Percentiles rank a stretch among this genome's conserved stretches.
Evolutionary conservation across 1,140 invertebrate species (phyloP).

Genomic region (Temnothorax nylanderi): DNA sequence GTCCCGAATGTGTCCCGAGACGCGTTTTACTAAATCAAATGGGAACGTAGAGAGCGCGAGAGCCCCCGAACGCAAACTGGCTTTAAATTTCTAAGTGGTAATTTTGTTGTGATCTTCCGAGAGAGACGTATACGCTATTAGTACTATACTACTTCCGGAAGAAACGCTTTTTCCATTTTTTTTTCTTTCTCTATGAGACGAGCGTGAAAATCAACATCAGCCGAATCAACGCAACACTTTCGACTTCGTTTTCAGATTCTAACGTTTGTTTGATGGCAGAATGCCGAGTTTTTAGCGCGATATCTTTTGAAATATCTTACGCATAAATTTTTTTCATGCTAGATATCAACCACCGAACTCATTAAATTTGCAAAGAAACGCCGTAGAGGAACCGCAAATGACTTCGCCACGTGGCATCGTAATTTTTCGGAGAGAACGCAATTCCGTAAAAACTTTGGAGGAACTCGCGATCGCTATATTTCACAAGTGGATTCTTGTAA

Average conservation of each 20-base stretch:
- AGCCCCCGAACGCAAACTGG: not conserved
- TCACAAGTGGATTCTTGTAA: slow-evolving; percentile 40
- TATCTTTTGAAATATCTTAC: not conserved
- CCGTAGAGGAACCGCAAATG: not conserved
- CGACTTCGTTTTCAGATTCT: not conserved
- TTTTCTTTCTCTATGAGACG: not conserved
- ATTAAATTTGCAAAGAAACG: slow-evolving; percentile 6
- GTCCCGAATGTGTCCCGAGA: slow-evolving; percentile 76
- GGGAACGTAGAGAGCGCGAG: not conserved
- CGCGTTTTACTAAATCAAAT: slow-evolving; percentile 74
- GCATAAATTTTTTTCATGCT: not conserved
- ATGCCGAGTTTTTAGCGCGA: not conserved
- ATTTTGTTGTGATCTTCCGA: slow-evolving; percentile 26
- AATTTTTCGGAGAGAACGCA: slow-evolving; percentile 38
- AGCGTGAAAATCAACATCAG: not conserved
- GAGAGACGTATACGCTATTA: slow-evolving; percentile 36
- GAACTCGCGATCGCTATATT: slow-evolving; percentile 27
- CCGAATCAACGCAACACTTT: not conserved
- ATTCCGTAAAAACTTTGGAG: slow-evolving; percentile 51
- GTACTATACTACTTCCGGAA: slow-evolving; percentile 42
- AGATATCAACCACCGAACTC: not conserved
- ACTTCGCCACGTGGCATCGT: slow-evolving; percentile 58
- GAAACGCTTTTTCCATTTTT: not conserved
- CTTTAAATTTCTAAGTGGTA: slow-evolving; percentile 38
- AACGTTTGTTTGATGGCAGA: not conserved